Evolutionary conservation across 1,140 invertebrate genomes (phyloP), one percentile per base, ranked within the genome.

Genomic region (Panulirus ornatus): DNA sequence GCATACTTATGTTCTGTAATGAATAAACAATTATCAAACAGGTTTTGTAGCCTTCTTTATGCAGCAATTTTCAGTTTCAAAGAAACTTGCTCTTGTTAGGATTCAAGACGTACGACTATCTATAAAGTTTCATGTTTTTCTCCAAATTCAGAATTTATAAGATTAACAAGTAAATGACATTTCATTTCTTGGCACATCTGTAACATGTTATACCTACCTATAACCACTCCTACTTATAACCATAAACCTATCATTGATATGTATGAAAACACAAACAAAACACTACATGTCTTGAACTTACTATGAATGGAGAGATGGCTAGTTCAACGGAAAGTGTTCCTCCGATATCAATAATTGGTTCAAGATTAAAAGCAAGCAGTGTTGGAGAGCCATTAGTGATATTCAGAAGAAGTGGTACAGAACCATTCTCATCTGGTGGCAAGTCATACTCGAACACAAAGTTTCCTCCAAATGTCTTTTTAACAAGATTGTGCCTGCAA

Each of bases 321-420:
- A 93, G 71, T 47, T 93, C 93, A 38, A 93, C 89, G 8, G 87
- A 84, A 63, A 93, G 84, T 16, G 92, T 93, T 82, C 93, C 93
- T 54, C 93, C 93, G 16, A 93, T 93, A 58, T 93, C 93, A 51
- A 92, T 78, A 19, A 93, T 90, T 38, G 92, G 91, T 58, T 93
- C 83, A 58, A 93, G 83, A 34, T 58, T 58, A 82, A 93, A 93
- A 27, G 84, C 85, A 8, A 93, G 87, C 1, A 92, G 44, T 1
- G 92, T 92, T n/a, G 93, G 92, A 11, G 79, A 88, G 27, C 27
- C 58, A 82, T 90, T 93, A 85, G 84, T 92, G 14, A 93, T 70
- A 44, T 93, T 91, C 54, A 93, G 34, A 38, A 91, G 71, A 19
- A 92, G 84, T 27, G 92, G 91, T 8, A 91, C 85, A 22, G 92